A percentile compares a stretch with the other conserved stretches of the same genome.
Conservation (phyloP, 2,113 vertebrate genomes). For the Chiloscyllium plagiosum region DNA sequence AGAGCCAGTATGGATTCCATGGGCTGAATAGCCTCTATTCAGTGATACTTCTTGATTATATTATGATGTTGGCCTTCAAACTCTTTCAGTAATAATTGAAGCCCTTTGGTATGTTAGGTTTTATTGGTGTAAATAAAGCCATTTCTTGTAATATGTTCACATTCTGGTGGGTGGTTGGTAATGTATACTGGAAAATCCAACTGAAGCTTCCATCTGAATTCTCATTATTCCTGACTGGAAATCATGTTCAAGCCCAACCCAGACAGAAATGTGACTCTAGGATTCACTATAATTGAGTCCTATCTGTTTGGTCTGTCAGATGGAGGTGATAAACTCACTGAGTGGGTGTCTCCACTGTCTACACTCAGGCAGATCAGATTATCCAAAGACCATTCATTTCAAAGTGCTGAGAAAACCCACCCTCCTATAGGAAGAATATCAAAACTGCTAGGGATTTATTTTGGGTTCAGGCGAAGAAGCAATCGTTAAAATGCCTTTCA, state of each 20-base stretch:
- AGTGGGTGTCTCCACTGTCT: not conserved
- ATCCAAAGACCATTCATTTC: not conserved
- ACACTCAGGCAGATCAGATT: not conserved
- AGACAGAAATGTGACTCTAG: not conserved
- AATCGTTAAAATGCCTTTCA: not conserved
- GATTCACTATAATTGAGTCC: not conserved
- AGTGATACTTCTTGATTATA: too few species aligned
- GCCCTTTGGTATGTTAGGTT: not conserved
- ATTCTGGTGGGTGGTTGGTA: too few species aligned
- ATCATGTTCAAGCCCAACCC: not conserved
- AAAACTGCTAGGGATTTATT: not conserved
- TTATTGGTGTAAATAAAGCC: not conserved
- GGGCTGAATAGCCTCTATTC: too few species aligned
- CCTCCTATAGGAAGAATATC: not conserved
- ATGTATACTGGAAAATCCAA: not conserved
- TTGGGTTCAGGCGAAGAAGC: not conserved
- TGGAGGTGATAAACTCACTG: not conserved
- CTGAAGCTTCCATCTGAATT: not conserved
- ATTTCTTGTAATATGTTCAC: not conserved
- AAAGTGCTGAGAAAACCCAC: not conserved
- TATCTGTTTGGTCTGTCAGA: not conserved
- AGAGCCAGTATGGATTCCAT: too few species aligned
- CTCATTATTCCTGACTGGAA: not conserved
- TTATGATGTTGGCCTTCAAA: not conserved
- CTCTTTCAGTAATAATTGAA: not conserved